phyloP scores from a whole-genome alignment of 2,113 vertebrate species.

The Pristiophorus japonicus region DNA sequence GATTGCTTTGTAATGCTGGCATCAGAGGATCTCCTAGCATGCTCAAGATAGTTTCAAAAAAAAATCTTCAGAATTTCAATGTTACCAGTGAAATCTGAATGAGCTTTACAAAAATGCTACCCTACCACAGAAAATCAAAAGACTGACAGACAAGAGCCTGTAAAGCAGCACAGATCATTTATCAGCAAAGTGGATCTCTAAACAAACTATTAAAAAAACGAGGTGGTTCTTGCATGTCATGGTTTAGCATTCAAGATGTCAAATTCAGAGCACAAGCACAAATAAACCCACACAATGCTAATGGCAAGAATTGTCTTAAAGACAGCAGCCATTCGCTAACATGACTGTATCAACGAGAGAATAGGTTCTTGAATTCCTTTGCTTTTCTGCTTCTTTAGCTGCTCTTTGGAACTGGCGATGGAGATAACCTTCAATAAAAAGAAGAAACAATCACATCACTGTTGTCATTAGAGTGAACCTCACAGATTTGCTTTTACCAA shows the following conservation, averaged over 20 bases:
- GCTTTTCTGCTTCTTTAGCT: slow-evolving; percentile 11
- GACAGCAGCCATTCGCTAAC: slow-evolving; percentile 12
- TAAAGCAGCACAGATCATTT: slow-evolving; percentile 61
- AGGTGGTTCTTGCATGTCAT: slow-evolving; percentile 66
- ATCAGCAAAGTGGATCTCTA: slow-evolving; percentile 69
- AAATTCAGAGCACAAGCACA: slow-evolving; percentile 34
- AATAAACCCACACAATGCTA: slow-evolving; percentile 36
- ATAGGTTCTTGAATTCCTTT: slow-evolving; percentile 49
- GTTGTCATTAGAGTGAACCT: slow-evolving; percentile 43
- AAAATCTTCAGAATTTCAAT: slow-evolving; percentile 30
- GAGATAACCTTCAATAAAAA: slow-evolving; percentile 57
- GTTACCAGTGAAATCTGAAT: slow-evolving; percentile 62
- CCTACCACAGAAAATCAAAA: slow-evolving; percentile 61
- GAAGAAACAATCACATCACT: slow-evolving; percentile 45
- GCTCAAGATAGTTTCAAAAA: slow-evolving; percentile 30
- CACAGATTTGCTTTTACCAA: background rate
- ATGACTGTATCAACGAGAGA: slow-evolving; percentile 46
- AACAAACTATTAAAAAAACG: slow-evolving; percentile 64
- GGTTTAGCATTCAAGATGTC: slow-evolving; percentile 37
- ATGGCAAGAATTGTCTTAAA: slow-evolving; percentile 8
- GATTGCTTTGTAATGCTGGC: slow-evolving; percentile 36
- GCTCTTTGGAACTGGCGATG: slow-evolving; percentile 51
- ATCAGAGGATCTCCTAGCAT: slow-evolving; percentile 36
- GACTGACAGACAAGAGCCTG: slow-evolving; percentile 55
- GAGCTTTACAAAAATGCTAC: slow-evolving; percentile 55